Evolutionary conservation across 2,888 invertebrate species (phyloP), one percentile per base, ranked within the genome.

Genomic region (Matsumyia berberina): DNA sequence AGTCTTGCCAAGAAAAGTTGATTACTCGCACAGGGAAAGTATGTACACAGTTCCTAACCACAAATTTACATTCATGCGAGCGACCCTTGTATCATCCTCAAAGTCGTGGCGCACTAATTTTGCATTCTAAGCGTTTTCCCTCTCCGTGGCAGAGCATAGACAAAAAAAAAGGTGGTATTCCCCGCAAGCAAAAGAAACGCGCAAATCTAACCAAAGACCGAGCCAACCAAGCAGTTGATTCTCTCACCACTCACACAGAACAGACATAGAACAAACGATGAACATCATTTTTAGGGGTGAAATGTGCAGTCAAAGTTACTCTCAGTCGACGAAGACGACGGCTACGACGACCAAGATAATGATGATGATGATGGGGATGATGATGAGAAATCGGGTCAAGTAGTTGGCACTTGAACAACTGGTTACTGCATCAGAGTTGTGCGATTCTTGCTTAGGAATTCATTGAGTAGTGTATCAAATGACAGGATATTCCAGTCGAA

Each of bases 301-400:
- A 60, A 51, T 15, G 17, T 15, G 49, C n/a, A 53, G 57, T 66
- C 58, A 60, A 67, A 67, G 49, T 64, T 51, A 42, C 24, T 66
- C 9, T 46, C 64, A 74, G 58, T 19, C n/a, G 33, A 46, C 42
- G 29, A 37, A 0, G 6, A 33, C 24, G 49, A 24, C 2, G 24
- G 4, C 24, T n/a, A n/a, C n/a, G n/a, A n/a, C n/a, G n/a, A n/a
- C n/a, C n/a, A n/a, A n/a, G n/a, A n/a, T n/a, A n/a, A n/a, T n/a
- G 33, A 46, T 31, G 29, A 37, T 0, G 6, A 33, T 15, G 49
- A 24, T 1, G 24, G 4, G 15, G 12, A 42, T 17, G 53, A 64
- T 33, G 35, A 46, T 7, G 44, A 44, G 24, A 42, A 76, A 77
- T 51, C 9, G 29, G 67, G 77, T 77, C 60, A 77, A 77, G 67